A percentile compares a stretch with the other conserved stretches of the same genome.
phyloP scores from a whole-genome alignment of 2,888 invertebrate species.

The Hirtodrosophila cameraria region DNA sequence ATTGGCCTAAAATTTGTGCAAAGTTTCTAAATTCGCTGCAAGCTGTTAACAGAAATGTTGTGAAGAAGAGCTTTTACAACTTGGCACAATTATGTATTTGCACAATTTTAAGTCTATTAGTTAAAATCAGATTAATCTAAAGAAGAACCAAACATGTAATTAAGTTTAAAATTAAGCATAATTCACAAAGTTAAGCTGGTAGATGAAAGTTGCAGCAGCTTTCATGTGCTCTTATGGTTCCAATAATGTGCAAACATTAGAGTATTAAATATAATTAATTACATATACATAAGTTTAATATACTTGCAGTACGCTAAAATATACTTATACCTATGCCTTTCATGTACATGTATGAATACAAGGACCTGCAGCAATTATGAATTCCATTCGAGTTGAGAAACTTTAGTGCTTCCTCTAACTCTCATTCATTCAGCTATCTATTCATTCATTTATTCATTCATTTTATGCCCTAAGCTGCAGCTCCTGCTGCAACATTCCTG shows the following conservation, averaged over 20 bases:
- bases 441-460: conserved; percentile 68
- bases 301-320: no score
- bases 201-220: no score
- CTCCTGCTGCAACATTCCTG: conserved; percentile 40
- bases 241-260: no score
- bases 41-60: conserved; percentile 24
- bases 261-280: conserved; percentile 5
- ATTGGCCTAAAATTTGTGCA: conserved; percentile 54
- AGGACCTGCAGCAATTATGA: conserved; percentile 50
- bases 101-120: conserved; percentile 4
- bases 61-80: conserved; percentile 2
- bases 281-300: background rate
- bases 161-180: no score
- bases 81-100: background rate
- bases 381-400: conserved; percentile 56
- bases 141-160: no score
- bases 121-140: no score
- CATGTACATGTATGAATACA: conserved; percentile 10
- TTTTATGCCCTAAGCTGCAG: conserved; percentile 50
- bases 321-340: background rate
- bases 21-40: conserved; percentile 33
- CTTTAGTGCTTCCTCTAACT: conserved; percentile 43
- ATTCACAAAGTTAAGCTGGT: no score
- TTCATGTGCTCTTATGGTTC: no score
- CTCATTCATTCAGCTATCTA: conserved; percentile 54